Percentiles rank a stretch among this genome's conserved stretches.
These are phyloP conservation scores for Condylostylus longicornis DNA, from an alignment of 1,140 invertebrate genomes.

Conservation along the genomic window DNA sequence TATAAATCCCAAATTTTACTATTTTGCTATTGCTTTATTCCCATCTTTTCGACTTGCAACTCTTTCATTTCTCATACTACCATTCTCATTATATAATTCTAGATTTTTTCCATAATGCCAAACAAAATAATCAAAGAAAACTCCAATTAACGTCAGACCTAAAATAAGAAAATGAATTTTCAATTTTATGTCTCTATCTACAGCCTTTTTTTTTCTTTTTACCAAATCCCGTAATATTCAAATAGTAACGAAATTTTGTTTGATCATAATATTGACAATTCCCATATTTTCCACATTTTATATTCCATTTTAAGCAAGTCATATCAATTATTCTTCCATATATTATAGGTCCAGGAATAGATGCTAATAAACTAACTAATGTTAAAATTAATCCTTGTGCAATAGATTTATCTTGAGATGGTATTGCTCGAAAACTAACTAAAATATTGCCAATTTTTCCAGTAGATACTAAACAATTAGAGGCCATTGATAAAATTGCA, in stretches of 20 bases:
- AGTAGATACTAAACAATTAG: conserved; percentile 40
- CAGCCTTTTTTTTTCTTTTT: conserved; percentile 12
- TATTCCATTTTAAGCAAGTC: conserved; percentile 48
- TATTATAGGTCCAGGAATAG: conserved; percentile 50
- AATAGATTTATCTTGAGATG: conserved; percentile 44
- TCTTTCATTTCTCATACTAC: conserved; percentile 24
- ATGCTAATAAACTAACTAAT: conserved; percentile 45
- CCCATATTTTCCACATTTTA: conserved; percentile 41
- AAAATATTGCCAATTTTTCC: conserved; percentile 45
- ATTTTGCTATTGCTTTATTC: no score
- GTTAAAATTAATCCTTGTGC: conserved; percentile 46
- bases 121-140: conserved; percentile 40
- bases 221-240: conserved; percentile 43
- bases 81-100: conserved; percentile 41
- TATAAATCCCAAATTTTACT: no score
- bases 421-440: conserved; percentile 43
- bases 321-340: conserved; percentile 48
- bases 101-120: conserved; percentile 41
- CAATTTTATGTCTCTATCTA: background rate
- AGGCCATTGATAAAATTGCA: conserved; percentile 34
- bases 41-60: no score
- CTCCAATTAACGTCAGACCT: conserved; percentile 39
- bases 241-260: conserved; percentile 38
- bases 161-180: conserved; percentile 12
- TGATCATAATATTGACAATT: conserved; percentile 51